A percentile compares a stretch with the other conserved stretches of the same genome.
Conservation (phyloP, 2,113 vertebrate genomes). For the Myrmecobius fasciatus region DNA sequence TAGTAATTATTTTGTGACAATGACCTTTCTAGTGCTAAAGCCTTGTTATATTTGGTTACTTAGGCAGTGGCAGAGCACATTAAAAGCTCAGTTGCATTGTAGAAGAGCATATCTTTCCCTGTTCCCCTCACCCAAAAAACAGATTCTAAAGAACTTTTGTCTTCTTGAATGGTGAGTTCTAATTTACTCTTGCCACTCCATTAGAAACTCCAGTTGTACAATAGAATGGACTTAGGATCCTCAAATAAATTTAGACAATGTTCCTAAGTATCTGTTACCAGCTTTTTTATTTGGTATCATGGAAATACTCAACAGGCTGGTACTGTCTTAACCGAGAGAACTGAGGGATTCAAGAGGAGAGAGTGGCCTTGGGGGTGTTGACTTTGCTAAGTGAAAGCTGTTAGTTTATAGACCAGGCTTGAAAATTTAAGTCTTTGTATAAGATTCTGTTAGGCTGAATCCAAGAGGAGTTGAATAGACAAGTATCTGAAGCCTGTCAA, state of each 20-base stretch:
- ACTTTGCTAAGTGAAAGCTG: background rate
- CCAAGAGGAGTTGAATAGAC: accelerated
- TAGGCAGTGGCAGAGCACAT: background rate
- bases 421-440: background rate
- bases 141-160: background rate
- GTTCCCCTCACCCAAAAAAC: background rate
- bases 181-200: background rate
- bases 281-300: background rate
- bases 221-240: background rate
- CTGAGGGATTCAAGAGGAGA: background rate
- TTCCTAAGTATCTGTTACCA: background rate
- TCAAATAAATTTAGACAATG: background rate
- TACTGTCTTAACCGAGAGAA: background rate
- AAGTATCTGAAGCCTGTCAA: background rate
- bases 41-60: background rate
- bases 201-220: background rate
- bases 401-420: background rate
- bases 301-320: background rate
- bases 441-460: background rate
- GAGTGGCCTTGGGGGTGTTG: background rate
- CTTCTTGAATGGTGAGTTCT: background rate
- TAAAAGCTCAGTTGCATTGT: background rate
- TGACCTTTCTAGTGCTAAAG: background rate
- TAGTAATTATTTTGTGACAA: background rate
- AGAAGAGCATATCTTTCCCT: accelerated